phyloP scores from a whole-genome alignment of 2,888 invertebrate species.

The Drosophila helvetica region DNA sequence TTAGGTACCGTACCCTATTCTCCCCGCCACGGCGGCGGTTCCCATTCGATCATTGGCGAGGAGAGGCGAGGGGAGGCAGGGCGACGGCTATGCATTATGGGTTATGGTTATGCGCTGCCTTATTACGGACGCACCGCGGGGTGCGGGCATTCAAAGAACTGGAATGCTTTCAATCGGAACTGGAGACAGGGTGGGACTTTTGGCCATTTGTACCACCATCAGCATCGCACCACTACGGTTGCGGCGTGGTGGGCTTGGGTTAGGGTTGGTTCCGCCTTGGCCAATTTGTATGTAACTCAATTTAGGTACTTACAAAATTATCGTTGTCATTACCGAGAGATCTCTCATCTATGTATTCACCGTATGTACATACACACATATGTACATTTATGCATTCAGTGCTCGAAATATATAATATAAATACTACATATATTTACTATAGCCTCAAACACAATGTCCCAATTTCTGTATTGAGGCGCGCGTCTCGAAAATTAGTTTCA shows the following conservation, averaged over 20 bases:
- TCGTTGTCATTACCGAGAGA: constrained; percentile 35
- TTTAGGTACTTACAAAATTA: constrained; percentile 63
- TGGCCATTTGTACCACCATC: constrained; percentile 10
- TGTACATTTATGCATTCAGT: constrained; percentile 1
- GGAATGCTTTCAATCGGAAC: constrained; percentile 46
- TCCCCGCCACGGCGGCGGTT: neutral
- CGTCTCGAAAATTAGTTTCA: too few species aligned
- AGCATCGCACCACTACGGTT: neutral
- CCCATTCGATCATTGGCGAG: constrained; percentile 60
- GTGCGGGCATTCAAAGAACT: constrained; percentile 24
- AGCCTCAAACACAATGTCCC: neutral
- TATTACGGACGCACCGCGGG: constrained; percentile 38
- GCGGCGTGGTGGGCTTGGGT: constrained; percentile 41
- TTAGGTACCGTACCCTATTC: constrained; percentile 21
- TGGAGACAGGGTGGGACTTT: constrained; percentile 27
- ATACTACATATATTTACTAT: too few species aligned
- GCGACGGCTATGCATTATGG: constrained; percentile 9
- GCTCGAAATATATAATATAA: too few species aligned
- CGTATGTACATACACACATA: neutral
- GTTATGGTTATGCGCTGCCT: constrained; percentile 12
- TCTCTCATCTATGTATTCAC: constrained; percentile 26
- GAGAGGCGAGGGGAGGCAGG: too few species aligned
- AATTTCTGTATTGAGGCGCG: too few species aligned
- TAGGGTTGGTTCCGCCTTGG: constrained; percentile 56
- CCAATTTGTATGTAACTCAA: constrained; percentile 73